A percentile compares a stretch with the other conserved stretches of the same genome.
Conservation (phyloP, 2,797 vertebrate genomes). For the Lateolabrax maculatus region DNA sequence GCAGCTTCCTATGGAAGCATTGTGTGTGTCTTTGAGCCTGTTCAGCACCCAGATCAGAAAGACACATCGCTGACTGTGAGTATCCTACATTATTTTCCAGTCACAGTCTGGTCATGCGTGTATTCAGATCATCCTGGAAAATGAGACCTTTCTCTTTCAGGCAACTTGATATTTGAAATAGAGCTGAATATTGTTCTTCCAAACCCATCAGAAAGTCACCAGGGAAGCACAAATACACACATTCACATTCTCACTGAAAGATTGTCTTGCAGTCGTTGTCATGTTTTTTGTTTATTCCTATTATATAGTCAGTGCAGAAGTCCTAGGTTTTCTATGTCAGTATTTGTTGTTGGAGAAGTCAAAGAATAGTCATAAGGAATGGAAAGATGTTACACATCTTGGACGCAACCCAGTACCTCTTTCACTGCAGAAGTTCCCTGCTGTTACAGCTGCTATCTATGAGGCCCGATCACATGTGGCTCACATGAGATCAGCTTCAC, state of each 20-base stretch:
- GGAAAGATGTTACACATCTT: conserved; percentile 20
- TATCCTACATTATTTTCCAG: conserved; percentile 51
- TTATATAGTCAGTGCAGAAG: background rate
- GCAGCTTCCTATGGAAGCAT: conserved; percentile 96
- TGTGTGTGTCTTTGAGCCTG: conserved; percentile 95
- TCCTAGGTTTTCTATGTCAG: background rate
- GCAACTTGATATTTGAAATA: conserved; percentile 4
- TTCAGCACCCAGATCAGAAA: conserved; percentile 87
- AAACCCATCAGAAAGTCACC: conserved; percentile 6
- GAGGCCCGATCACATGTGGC: conserved; percentile 47
- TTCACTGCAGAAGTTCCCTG: conserved; percentile 36
- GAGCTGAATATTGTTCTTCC: conserved; percentile 28
- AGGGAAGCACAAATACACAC: background rate
- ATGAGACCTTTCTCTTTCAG: conserved; percentile 9
- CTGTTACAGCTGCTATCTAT: conserved; percentile 10
- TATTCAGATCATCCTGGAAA: conserved; percentile 34
- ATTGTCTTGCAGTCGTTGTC: background rate
- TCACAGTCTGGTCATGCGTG: conserved; percentile 32
- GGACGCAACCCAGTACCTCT: conserved; percentile 2
- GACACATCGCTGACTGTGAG: conserved; percentile 87
- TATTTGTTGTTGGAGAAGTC: conserved; percentile 26
- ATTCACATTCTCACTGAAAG: background rate
- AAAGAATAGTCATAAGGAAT: conserved; percentile 22
- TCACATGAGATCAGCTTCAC: conserved; percentile 43
- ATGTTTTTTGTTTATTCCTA: background rate